Percentiles rank a stretch among this genome's conserved stretches.
These are phyloP conservation scores for Micromussa lordhowensis DNA, from an alignment of 92 coral and sea anemone species.

Conservation along the genomic window DNA sequence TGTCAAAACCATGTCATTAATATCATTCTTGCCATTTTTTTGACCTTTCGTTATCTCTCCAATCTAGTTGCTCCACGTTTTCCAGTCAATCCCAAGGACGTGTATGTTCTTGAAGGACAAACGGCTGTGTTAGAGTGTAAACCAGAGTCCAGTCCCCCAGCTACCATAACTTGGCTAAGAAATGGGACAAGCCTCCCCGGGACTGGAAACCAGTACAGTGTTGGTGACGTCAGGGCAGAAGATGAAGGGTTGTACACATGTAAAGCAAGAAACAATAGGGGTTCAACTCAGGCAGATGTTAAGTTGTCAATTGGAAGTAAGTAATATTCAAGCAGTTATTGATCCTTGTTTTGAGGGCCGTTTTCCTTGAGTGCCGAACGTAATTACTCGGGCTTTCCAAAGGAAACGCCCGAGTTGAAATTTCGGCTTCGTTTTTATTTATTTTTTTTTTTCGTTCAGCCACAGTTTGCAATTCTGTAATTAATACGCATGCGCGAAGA, in stretches of 20 bases:
- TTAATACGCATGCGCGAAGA: too few species aligned
- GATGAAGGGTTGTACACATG: slow-evolving; percentile 82
- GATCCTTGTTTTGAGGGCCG: not conserved
- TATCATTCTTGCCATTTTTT: not conserved
- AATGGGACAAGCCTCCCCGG: slow-evolving; percentile 69
- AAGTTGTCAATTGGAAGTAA: slow-evolving; percentile 71
- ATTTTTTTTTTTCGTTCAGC: too few species aligned
- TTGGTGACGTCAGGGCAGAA: slow-evolving; percentile 57
- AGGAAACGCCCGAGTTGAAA: too few species aligned
- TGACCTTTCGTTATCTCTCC: not conserved
- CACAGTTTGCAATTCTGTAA: too few species aligned
- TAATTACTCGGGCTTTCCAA: too few species aligned
- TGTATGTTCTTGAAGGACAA: slow-evolving; percentile 78
- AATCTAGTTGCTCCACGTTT: slow-evolving; percentile 71
- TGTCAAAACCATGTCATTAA: not conserved
- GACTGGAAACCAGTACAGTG: slow-evolving; percentile 64
- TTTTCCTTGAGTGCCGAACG: not conserved
- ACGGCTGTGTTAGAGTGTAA: slow-evolving; percentile 79
- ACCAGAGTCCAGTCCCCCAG: slow-evolving; percentile 86
- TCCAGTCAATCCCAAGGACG: slow-evolving; percentile 71
- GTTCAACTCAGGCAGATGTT: slow-evolving; percentile 61
- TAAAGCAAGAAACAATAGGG: slow-evolving; percentile 69
- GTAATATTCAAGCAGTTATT: slow-evolving; percentile 15
- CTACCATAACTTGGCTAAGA: slow-evolving; percentile 78
- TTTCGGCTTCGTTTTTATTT: too few species aligned